Evolutionary conservation across 2,113 vertebrate species (phyloP), one percentile per base, ranked within the genome.

Genomic region (Bubo scandiacus): DNA sequence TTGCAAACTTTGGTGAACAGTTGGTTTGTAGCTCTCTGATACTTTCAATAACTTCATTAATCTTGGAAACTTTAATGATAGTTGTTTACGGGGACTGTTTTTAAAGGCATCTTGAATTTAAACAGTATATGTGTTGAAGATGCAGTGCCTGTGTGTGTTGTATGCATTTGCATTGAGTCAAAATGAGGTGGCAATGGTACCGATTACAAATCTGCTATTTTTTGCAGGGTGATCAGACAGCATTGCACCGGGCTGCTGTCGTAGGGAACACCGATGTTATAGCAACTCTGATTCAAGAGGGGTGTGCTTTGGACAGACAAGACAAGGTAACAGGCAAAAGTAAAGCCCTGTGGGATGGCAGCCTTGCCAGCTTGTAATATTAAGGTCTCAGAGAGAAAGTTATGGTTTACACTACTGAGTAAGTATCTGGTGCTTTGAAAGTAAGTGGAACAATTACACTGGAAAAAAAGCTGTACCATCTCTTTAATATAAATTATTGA

Each of bases 251-350:
- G 65, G 99, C 99, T 55, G 98, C 99, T 5, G 98, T 99, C 74
- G 99, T 99, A 97, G 99, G 99, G 81, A 99, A 99, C 97, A 97
- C 97, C 0, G 99, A 99, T 29, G 73, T 99, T 88, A 99, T 99
- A 86, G 95, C 98, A 4, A 97, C 98, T 29, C 98, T 99, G 77
- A 98, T 99, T 94, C 99, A 99, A 89, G 99, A 99, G 97, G 99
- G 99, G 3, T 99, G 99, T 92, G 98, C 99, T 79, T 97, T 99
- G 98, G 99, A 99, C 97, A 98, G 99, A 57, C 99, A 99, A 96
- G 99, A 99, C 98, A 99, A 99, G 99, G 99, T 99, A 97, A 97
- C 17, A 40, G 25, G 42, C 61, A 45, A 36, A 25, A 10, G 23
- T 52, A 42, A 67, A 77, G 58, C 57, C 29, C 65, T 68, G 78